Evolutionary conservation across 1,140 invertebrate species (phyloP).

Genomic region (Drosophila kohkoa): DNA sequence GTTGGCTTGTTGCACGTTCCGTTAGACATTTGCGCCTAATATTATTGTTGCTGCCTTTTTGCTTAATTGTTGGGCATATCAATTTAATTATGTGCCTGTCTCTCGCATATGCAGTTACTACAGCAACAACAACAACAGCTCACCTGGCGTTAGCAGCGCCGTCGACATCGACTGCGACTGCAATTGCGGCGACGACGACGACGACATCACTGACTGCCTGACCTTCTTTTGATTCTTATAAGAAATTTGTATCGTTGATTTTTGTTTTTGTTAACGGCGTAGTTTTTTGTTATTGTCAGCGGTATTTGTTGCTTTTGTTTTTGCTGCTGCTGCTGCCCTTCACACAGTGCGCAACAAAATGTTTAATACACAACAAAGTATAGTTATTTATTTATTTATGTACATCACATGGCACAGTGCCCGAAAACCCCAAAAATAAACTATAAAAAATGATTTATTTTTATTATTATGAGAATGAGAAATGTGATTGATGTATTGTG

Average conservation of each 20-base stretch:
- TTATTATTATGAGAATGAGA: constrained; percentile 36
- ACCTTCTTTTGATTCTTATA: constrained; percentile 57
- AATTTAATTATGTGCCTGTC: constrained; percentile 48
- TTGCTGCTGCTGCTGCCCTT: constrained; percentile 27
- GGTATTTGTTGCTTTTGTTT: constrained; percentile 3
- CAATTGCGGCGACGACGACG: background rate
- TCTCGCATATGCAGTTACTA: constrained; percentile 41
- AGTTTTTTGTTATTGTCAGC: constrained; percentile 41
- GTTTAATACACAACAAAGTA: constrained; percentile 14
- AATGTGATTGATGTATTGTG: constrained; percentile 19
- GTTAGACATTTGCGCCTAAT: constrained; percentile 45
- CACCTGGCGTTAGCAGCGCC: constrained; percentile 23
- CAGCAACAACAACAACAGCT: constrained; percentile 15
- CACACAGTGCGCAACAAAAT: constrained; percentile 30
- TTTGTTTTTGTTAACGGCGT: constrained; percentile 49
- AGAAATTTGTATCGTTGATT: constrained; percentile 38
- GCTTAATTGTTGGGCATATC: constrained; percentile 48
- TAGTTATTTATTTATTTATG: background rate
- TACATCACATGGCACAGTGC: constrained; percentile 21
- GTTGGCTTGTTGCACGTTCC: constrained; percentile 50
- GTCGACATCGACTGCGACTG: background rate
- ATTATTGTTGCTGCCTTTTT: constrained; percentile 29
- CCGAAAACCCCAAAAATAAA: constrained; percentile 29
- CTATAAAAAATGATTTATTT: constrained; percentile 37
- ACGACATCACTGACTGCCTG: constrained; percentile 27